Conservation (phyloP, 2,888 invertebrate species). For the Trissoscelio sp. region DNA sequence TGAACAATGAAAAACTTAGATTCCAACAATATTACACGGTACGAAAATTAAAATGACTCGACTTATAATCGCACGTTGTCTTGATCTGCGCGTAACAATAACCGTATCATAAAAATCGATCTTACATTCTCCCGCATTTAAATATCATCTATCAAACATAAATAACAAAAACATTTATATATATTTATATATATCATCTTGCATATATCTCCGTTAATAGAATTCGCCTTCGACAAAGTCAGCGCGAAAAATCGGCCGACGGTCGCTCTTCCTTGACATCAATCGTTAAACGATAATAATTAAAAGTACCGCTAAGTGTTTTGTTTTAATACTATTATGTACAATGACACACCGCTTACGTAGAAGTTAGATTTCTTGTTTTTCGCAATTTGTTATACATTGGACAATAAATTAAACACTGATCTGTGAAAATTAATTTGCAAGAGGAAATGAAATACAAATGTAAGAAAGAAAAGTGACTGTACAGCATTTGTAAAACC, state of each 20-base stretch:
- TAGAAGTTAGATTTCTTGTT: constrained; percentile 74
- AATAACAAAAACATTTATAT: constrained; percentile 59
- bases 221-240: constrained; percentile 18
- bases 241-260: not conserved
- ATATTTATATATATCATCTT: constrained; percentile 43
- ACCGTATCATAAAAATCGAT: constrained; percentile 40
- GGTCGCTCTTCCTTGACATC: constrained; percentile 38
- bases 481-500: constrained; percentile 76
- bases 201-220: constrained; percentile 49
- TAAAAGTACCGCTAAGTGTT: constrained; percentile 74
- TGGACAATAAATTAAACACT: constrained; percentile 81
- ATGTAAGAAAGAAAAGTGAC: constrained; percentile 69
- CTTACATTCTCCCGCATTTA: constrained; percentile 49
- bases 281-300: constrained; percentile 75
- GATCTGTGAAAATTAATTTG: constrained; percentile 48
- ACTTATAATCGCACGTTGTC: not conserved
- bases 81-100: constrained; percentile 30
- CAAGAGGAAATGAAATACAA: constrained; percentile 66
- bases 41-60: constrained; percentile 28
- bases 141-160: constrained; percentile 65
- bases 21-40: constrained; percentile 42
- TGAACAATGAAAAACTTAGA: not conserved
- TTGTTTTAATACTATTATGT: constrained; percentile 80
- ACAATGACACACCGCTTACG: constrained; percentile 80
- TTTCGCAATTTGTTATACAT: constrained; percentile 62